These are phyloP conservation scores for Ceratosolen fusciceps DNA, from an alignment of 1,140 invertebrate genomes.

Conservation along the genomic window DNA sequence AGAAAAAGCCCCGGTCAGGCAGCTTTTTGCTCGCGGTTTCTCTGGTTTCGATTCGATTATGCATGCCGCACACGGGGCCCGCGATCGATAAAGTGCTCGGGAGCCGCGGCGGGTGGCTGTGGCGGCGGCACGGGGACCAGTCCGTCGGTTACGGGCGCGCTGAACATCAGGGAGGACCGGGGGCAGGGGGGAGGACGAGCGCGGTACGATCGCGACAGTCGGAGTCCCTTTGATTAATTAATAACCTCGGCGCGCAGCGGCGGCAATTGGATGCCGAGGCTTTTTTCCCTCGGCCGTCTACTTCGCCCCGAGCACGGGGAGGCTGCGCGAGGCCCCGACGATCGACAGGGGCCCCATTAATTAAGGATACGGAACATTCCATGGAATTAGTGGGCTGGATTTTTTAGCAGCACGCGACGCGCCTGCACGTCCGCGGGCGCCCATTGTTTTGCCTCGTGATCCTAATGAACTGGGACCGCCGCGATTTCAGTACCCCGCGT, in stretches of 20 bases:
- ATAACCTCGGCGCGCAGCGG: conserved; percentile 15
- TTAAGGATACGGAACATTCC: conserved; percentile 45
- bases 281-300: conserved; percentile 9
- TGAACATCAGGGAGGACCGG: too few species aligned
- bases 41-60: background rate
- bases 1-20: conserved; percentile 3
- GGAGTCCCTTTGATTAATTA: conserved; percentile 43
- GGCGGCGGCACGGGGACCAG: background rate
- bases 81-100: too few species aligned
- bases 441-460: conserved; percentile 8
- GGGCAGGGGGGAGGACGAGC: too few species aligned
- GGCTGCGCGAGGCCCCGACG: background rate
- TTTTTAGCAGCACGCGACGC: background rate
- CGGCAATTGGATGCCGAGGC: conserved; percentile 35
- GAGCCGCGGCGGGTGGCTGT: background rate
- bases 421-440: background rate
- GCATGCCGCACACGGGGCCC: background rate
- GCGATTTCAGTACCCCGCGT: too few species aligned
- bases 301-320: background rate
- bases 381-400: conserved; percentile 34
- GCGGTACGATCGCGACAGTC: background rate
- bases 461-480: background rate
- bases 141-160: too few species aligned
- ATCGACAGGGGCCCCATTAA: conserved; percentile 36
- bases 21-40: conserved; percentile 25